These are phyloP conservation scores for Lagopus leucura DNA, from an alignment of 2,113 vertebrate species.

Conservation along the genomic window DNA sequence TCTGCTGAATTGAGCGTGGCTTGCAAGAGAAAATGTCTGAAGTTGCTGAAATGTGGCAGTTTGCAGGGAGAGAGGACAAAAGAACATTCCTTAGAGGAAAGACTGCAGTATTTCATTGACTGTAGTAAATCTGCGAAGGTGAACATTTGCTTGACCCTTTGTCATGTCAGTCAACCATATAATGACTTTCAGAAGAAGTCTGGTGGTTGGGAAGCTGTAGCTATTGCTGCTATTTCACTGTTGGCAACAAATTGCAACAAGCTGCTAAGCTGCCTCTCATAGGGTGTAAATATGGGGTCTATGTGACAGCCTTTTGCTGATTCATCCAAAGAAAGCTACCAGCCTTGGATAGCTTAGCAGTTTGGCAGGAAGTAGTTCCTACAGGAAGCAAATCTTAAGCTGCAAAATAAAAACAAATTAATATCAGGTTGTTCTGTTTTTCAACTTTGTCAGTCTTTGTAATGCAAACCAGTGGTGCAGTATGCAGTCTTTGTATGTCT, in stretches of 20 bases:
- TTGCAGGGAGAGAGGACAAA: not conserved
- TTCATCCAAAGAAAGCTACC: not conserved
- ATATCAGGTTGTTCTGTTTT: not conserved
- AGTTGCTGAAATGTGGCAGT: not conserved
- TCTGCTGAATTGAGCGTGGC: not conserved
- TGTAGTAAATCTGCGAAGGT: not conserved
- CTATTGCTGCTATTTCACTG: not conserved
- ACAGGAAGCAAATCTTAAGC: not conserved
- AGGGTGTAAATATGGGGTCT: not conserved
- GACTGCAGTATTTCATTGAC: not conserved
- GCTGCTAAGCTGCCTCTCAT: not conserved
- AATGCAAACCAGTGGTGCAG: not conserved
- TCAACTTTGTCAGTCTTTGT: not conserved
- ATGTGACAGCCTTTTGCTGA: not conserved
- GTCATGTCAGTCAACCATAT: not conserved
- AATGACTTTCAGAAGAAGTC: slow-evolving; percentile 11
- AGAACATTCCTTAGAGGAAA: not conserved
- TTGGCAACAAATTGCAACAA: not conserved
- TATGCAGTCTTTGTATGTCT: not conserved
- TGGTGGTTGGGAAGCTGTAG: not conserved
- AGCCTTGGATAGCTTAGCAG: not conserved
- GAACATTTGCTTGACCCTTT: slow-evolving; percentile 39
- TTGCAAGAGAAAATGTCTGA: not conserved
- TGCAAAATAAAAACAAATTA: not conserved
- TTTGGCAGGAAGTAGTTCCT: not conserved